Conservation (phyloP, 2,113 vertebrate species). For the Odocoileus hemionus region DNA sequence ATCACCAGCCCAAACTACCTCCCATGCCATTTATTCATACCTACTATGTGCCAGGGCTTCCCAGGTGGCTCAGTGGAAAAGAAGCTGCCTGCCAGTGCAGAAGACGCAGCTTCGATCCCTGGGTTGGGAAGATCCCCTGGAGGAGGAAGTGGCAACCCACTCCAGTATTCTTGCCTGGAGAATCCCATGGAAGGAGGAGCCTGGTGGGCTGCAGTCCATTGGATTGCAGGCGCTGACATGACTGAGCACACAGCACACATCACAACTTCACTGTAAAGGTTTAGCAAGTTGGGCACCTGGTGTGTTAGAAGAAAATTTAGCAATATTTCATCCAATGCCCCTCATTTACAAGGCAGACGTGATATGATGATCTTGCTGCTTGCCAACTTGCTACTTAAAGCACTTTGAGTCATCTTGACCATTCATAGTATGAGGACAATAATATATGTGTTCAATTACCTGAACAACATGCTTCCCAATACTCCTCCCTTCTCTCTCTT, state of each 20-base stretch:
- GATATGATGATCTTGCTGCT: neutral
- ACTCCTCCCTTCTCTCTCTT: neutral
- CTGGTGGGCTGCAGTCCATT: neutral
- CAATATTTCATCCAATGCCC: neutral
- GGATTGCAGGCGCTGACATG: accelerated
- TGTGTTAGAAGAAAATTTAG: neutral
- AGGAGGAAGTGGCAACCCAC: neutral
- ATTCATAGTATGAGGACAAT: neutral
- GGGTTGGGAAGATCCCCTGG: neutral
- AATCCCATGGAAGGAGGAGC: neutral
- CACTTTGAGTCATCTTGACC: neutral
- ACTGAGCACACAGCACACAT: neutral
- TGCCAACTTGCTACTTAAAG: neutral
- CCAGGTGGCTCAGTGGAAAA: neutral
- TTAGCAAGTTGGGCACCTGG: neutral
- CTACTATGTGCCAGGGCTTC: neutral
- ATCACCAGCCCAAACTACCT: neutral
- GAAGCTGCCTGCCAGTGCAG: neutral
- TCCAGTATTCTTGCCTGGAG: neutral
- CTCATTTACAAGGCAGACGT: neutral
- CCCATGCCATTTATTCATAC: neutral
- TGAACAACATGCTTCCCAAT: neutral
- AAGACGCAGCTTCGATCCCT: neutral
- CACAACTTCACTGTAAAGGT: neutral
- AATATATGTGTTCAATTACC: neutral